Evolutionary conservation across 2,797 vertebrate genomes (phyloP).

Genomic region (Coilia nasus): DNA sequence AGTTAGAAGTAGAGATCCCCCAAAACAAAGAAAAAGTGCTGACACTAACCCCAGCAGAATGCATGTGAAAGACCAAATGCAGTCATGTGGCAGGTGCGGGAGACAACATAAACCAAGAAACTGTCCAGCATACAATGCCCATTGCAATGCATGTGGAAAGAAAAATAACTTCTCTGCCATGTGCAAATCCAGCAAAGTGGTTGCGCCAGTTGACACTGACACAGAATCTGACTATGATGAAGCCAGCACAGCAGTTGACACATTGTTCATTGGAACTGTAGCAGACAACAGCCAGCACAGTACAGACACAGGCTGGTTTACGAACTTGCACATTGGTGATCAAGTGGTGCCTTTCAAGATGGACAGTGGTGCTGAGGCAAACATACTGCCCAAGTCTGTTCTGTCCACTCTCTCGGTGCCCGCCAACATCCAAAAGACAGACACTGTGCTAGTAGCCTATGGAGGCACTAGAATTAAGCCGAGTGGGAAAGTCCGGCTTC

Average conservation of each 20-base stretch:
- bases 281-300: too few species aligned
- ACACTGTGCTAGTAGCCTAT: constrained; percentile 9
- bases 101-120: background rate
- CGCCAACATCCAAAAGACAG: background rate
- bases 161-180: background rate
- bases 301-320: background rate
- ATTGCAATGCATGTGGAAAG: background rate
- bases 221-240: background rate
- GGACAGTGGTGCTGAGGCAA: background rate
- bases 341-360: background rate
- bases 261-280: background rate
- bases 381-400: background rate
- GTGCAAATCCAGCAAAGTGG: background rate
- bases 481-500: background rate
- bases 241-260: background rate
- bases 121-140: background rate
- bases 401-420: background rate
- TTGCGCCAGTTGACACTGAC: background rate
- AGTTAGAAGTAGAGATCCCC: background rate
- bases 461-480: background rate
- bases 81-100: background rate
- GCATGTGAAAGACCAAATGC: background rate
- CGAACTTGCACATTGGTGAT: background rate
- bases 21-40: background rate
- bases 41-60: background rate